phyloP scores from a whole-genome alignment of 1,140 invertebrate genomes.

The Ptiloglossa arizonensis region DNA sequence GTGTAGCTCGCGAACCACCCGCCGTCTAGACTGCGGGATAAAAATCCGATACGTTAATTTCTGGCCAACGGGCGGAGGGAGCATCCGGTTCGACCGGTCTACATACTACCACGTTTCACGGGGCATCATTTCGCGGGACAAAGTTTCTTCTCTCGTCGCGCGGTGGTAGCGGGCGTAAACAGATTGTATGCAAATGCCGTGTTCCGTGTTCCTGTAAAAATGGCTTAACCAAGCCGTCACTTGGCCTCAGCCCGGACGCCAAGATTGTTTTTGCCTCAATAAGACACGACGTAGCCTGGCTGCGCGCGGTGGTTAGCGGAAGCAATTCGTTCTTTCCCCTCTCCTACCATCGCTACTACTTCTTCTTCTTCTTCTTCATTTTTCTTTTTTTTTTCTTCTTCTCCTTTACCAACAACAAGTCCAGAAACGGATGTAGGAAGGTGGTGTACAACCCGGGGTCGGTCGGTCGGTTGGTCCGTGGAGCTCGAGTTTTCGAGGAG shows the following conservation, averaged over 20 bases:
- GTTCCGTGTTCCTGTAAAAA: constrained; percentile 19
- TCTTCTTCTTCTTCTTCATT: background rate
- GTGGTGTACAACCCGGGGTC: constrained; percentile 14
- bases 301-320: constrained; percentile 52
- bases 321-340: constrained; percentile 59
- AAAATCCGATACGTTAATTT: background rate
- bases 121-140: background rate
- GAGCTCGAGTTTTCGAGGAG: constrained; percentile 66
- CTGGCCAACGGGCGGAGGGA: background rate
- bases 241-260: constrained; percentile 27
- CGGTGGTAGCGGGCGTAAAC: no score
- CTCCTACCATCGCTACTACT: background rate
- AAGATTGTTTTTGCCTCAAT: constrained; percentile 62
- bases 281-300: constrained; percentile 45
- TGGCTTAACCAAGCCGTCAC: constrained; percentile 36
- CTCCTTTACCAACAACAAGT: constrained; percentile 44
- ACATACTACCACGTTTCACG: background rate
- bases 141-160: background rate
- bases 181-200: constrained; percentile 26
- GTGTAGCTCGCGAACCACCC: no score
- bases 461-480: constrained; percentile 34
- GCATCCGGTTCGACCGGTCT: background rate
- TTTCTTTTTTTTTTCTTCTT: background rate
- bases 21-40: background rate
- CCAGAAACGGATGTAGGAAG: constrained; percentile 53